A percentile compares a stretch with the other conserved stretches of the same genome.
Conservation (phyloP, 1,140 invertebrate genomes). For the Rhopalosiphum padi region DNA sequence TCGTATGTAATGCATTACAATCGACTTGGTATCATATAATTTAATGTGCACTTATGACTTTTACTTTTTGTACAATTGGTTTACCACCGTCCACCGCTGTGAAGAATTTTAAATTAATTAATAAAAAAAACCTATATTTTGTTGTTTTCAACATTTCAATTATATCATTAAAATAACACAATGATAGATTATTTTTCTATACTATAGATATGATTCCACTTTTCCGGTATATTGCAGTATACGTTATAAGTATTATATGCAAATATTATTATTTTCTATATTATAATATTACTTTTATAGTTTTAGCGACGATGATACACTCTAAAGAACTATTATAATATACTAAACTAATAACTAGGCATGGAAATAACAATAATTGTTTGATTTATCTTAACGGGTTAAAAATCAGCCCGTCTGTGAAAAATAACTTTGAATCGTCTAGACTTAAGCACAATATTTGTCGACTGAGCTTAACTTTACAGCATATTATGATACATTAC, state of each 20-base stretch:
- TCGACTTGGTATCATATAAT: no score
- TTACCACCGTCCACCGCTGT: no score
- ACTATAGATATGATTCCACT: no score
- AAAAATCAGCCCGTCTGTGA: not conserved
- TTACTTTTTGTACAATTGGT: no score
- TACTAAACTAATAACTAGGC: not conserved
- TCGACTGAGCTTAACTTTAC: not conserved
- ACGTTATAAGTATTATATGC: not conserved
- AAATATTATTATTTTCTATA: not conserved
- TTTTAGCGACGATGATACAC: not conserved
- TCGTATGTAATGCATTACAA: no score
- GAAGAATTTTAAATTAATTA: no score
- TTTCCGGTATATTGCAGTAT: no score
- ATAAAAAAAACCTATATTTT: no score
- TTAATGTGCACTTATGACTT: no score
- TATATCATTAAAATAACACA: no score
- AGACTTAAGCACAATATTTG: not conserved
- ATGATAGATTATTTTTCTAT: no score
- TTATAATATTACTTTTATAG: not conserved
- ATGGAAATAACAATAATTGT: not conserved
- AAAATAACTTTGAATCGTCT: not conserved
- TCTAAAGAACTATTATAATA: not conserved
- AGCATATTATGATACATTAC: not conserved
- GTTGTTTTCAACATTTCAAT: no score
- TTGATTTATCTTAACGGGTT: not conserved